Base-by-base conservation (phyloP, 2,888 invertebrate species). In the Brenthis ino region DNA sequence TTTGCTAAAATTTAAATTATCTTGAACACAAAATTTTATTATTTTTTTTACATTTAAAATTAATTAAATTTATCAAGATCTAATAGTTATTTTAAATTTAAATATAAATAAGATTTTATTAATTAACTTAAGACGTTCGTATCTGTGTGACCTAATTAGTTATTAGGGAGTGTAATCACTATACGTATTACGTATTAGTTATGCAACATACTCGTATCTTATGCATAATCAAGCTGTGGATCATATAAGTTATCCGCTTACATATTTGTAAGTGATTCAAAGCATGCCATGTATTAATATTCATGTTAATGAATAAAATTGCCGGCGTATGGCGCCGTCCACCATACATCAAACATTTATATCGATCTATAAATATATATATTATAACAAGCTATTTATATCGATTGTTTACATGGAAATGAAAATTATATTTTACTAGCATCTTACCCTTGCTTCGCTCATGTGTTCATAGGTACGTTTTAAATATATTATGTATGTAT, bases 211-310 rank as follows among this genome's bases (percentile, higher is more conserved):
- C 37, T 43, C 37, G 37, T 43, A 20, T 20, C 24, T 28, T 54
- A 60, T 63, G 56, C 56, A 57, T 53, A 61, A 61, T 67, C 55
- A 20, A 66, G 50, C 56, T 51, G 51, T 63, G 56, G 63, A 63
- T 63, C 53, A 43, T 57, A 67, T 67, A 63, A 51, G 56, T 57
- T 67, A 67, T 56, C 55, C 67, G 61, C 54, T 67, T 55, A 67
- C 61, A 61, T 61, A 61, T 67, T 67, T 67, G 61, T 67, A 56
- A 57, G 67, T 54, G 55, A 67, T 63, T 61, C 61, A 51, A 67
- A 51, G 55, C 63, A 37, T 55, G 60, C 57, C 43, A 57, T 57
- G 24, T 53, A 67, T 67, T 63, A 60, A 67, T 51, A 63, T 63
- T 63, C 56, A 57, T 60, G 20, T 51, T 57, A 50, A 67, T 67